These are phyloP conservation scores for Gasterosteus aculeatus DNA, from an alignment of 2,113 vertebrate genomes.

Conservation along the genomic window DNA sequence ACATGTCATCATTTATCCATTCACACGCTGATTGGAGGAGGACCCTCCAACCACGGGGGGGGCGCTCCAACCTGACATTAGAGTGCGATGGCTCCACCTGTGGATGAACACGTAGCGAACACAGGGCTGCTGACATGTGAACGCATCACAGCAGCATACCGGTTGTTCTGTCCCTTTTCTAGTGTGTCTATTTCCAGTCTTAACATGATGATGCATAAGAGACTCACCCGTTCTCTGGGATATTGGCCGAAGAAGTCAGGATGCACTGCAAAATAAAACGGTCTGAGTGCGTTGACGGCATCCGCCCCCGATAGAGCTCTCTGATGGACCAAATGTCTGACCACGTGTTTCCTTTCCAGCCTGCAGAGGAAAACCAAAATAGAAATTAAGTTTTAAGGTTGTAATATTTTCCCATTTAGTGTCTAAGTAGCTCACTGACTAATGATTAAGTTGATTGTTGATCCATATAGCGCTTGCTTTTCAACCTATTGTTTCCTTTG, in stretches of 20 bases:
- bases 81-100: not conserved
- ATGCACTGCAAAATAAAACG: conserved; percentile 98
- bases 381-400: not conserved
- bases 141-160: too few species aligned
- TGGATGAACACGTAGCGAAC: too few species aligned
- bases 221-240: conserved; percentile 91
- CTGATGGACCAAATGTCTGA: conserved; percentile 71
- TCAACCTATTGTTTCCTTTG: not conserved
- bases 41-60: not conserved
- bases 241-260: conserved; percentile 98
- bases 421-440: not conserved
- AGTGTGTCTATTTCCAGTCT: not conserved
- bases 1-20: too few species aligned
- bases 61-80: not conserved
- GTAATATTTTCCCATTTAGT: not conserved
- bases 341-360: conserved; percentile 75
- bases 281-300: conserved; percentile 91
- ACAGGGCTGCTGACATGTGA: not conserved
- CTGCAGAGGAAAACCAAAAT: conserved; percentile 65
- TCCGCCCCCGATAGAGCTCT: conserved; percentile 90
- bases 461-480: not conserved
- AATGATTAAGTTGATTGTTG: not conserved
- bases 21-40: too few species aligned
- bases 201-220: not conserved
- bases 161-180: too few species aligned